Evolutionary conservation across 35 echinoderm and acorn worm species (phyloP).

Genomic region (Hemicentrotus pulcherrimus): DNA sequence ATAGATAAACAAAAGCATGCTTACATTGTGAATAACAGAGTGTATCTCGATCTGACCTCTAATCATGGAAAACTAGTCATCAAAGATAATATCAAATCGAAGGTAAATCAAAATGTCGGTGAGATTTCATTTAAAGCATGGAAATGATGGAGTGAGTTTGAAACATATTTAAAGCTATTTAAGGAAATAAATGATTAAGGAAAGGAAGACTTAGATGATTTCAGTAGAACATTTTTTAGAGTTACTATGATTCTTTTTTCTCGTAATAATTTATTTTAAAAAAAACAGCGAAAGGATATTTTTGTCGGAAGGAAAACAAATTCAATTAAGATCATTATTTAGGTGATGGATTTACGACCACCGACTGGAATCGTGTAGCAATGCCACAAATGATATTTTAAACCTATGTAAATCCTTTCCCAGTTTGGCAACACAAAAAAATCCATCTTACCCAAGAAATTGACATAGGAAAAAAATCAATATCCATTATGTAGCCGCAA

Average conservation of each 20-base stretch:
- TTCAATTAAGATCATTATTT: background rate
- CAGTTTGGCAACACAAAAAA: background rate
- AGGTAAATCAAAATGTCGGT: background rate
- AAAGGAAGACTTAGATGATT: slow-evolving; percentile 11
- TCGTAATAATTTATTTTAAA: background rate
- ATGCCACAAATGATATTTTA: background rate
- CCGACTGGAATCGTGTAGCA: background rate
- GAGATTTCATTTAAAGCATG: background rate
- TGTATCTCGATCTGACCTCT: no score
- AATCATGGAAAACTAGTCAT: background rate
- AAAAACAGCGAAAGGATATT: background rate
- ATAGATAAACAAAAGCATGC: no score
- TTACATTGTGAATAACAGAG: no score
- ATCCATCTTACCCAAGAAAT: background rate
- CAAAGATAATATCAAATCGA: background rate
- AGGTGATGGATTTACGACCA: background rate
- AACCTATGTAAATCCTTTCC: background rate
- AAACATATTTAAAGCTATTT: background rate
- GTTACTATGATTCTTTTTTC: background rate
- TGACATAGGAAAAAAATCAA: background rate
- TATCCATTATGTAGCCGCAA: background rate
- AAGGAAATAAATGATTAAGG: background rate
- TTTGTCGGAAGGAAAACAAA: background rate
- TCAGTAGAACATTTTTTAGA: background rate
- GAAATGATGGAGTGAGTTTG: background rate